phyloP scores from a whole-genome alignment of 2,888 invertebrate species.

The Carpatolechia fugitivella region DNA sequence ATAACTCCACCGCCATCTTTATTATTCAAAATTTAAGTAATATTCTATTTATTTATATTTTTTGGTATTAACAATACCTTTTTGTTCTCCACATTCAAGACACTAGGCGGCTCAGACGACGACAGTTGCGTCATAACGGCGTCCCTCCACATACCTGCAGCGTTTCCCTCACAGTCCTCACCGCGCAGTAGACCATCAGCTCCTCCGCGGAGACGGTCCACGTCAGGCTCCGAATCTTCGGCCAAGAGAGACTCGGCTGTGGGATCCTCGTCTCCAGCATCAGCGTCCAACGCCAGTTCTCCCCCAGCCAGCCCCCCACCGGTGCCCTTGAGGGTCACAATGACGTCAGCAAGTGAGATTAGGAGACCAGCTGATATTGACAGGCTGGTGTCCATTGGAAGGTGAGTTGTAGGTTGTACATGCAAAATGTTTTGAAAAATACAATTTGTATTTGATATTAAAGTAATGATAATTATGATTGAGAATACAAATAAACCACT shows the following conservation, averaged over 20 bases:
- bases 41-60: no score
- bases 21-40: no score
- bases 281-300: constrained; percentile 74
- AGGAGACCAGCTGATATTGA: constrained; percentile 66
- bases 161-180: constrained; percentile 61
- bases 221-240: constrained; percentile 59
- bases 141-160: constrained; percentile 87
- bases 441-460: no score
- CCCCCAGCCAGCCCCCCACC: constrained; percentile 51
- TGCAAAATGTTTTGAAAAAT: no score
- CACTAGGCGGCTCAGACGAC: constrained; percentile 81
- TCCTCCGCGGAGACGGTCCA: constrained; percentile 58
- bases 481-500: no score
- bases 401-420: constrained; percentile 34
- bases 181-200: constrained; percentile 59
- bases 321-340: constrained; percentile 71
- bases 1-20: no score
- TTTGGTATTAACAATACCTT: no score
- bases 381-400: constrained; percentile 54
- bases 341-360: constrained; percentile 80
- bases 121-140: constrained; percentile 86
- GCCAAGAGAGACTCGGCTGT: constrained; percentile 80
- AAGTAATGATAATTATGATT: no score
- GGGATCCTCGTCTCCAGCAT: constrained; percentile 74
- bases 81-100: no score